Evolutionary conservation across 2,797 vertebrate species (phyloP), one percentile per base, ranked within the genome.

Genomic region (Myiotriccus ornatus): DNA sequence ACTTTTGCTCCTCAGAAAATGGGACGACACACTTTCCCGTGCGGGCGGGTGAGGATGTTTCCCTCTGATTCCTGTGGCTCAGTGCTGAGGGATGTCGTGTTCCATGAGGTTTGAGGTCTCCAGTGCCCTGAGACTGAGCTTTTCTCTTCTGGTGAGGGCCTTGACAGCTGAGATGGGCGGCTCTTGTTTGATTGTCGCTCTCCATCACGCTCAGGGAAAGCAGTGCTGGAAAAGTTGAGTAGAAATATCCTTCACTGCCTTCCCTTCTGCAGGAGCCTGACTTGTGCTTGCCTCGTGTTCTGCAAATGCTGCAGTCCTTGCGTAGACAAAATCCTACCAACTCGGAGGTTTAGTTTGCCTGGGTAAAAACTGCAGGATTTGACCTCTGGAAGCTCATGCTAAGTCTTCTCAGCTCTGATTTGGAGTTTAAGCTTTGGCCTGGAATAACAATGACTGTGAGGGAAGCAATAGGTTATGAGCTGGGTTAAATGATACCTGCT

Each of bases 361-460:
- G 63, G 64, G 30, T 87, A 86, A 93, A 90, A 62, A 49, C 79
- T 87, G 70, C 83, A 94, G 95, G 67, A 52, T 87, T 91, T 93
- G 90, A 93, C 95, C 95, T 93, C 77, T 94, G 84, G 67, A 94
- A 90, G 84, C 81, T 88, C 11, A 1, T 67, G 83, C 63, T 95
- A 97, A 97, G 94, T 96, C 97, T 95, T 97, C 88, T 22, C 94
- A 94, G 97, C 93, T 96, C 96, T 84, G 93, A 96, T 95, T 97
- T 95, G 91, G 95, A 98, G 97, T 95, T 97, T 96, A 96, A 97
- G 93, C 93, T 97, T 98, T 97, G 95, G 96, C 93, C 95, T 97
- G 93, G 96, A 97, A 97, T 97, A 98, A 97, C 96, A 97, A 95
- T 91, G 94, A 93, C 93, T 94, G 92, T 92, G 93, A 59, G 92